Evolutionary conservation across 2,797 vertebrate genomes (phyloP), one percentile per base, ranked within the genome.

Genomic region (Todus mexicanus): DNA sequence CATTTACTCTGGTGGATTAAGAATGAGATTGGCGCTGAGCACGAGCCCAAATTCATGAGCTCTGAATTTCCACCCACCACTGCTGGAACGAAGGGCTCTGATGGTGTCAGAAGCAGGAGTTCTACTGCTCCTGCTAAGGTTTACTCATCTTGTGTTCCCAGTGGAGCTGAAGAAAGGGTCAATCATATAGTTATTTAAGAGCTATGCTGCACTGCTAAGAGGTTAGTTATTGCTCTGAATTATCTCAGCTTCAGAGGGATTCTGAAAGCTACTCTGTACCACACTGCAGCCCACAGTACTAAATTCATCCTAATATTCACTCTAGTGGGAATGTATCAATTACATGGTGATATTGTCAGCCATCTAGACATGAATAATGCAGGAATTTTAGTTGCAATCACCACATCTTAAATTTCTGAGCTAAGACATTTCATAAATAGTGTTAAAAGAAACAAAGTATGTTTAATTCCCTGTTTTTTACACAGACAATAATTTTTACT

Each of bases 21-120:
- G 23, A n/a, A 20, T 35, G 42, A 50, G 26, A 53, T 47, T 51
- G 79, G 13, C 47, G 37, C 17, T 84, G 45, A 94, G 12, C 12
- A 38, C 26, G 4, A 11, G 22, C 6, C 5, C 35, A 53, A 66
- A 89, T 20, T 75, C 22, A 59, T 0, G 0, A 64, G 5, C 14
- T 57, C 35, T 2, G 0, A 23, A 71, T 64, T 68, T 74, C 65
- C 19, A 29, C 9, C 18, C 83, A 17, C 4, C 35, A 26, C 33
- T 69, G 29, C 25, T n/a, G 31, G 84, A 93, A 86, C 31, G 7
- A 9, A 93, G 27, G 11, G 7, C 6, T 66, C 14, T 78, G 20
- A 11, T 33, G 26, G 27, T 73, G 12, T 71, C 19, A 84, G 48
- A 82, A 76, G 10, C 25, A 63, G 35, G 31, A 66, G 1, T 0